These are phyloP conservation scores for Cantharis nigra DNA, from an alignment of 2,888 invertebrate genomes.

Conservation along the genomic window DNA sequence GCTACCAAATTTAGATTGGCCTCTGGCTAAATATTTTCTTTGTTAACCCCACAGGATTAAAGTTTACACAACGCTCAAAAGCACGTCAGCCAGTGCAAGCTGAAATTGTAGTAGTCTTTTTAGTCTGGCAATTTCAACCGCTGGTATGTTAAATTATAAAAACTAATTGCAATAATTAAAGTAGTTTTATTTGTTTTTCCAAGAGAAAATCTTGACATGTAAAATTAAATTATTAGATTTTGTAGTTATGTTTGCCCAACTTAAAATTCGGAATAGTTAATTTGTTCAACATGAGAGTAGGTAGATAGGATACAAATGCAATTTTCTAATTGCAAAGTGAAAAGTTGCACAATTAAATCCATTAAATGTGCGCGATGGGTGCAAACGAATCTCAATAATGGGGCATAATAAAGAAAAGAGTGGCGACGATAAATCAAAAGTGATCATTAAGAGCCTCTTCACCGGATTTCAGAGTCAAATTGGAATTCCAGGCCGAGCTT, in stretches of 20 bases:
- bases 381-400: slow-evolving; percentile 32
- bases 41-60: slow-evolving; percentile 56
- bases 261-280: not conserved
- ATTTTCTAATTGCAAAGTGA: slow-evolving; percentile 14
- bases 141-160: slow-evolving; percentile 10
- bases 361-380: slow-evolving; percentile 19
- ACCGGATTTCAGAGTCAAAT: slow-evolving; percentile 55
- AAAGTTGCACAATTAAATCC: slow-evolving; percentile 22
- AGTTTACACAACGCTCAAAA: slow-evolving; percentile 52
- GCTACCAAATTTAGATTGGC: slow-evolving; percentile 58
- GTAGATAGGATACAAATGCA: not conserved
- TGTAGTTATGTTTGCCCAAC: not conserved
- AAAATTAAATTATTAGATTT: not conserved
- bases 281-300: not conserved
- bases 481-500: slow-evolving; percentile 53
- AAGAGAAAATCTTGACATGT: not conserved
- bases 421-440: slow-evolving; percentile 55
- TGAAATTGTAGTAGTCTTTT: slow-evolving; percentile 20
- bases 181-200: not conserved
- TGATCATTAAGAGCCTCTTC: slow-evolving; percentile 52
- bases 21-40: slow-evolving; percentile 60
- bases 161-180: slow-evolving; percentile 4
- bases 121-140: not conserved
- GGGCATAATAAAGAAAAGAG: slow-evolving; percentile 51
- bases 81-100: slow-evolving; percentile 19